phyloP scores from a whole-genome alignment of 1,140 invertebrate genomes.

The Drosophila kohkoa region DNA sequence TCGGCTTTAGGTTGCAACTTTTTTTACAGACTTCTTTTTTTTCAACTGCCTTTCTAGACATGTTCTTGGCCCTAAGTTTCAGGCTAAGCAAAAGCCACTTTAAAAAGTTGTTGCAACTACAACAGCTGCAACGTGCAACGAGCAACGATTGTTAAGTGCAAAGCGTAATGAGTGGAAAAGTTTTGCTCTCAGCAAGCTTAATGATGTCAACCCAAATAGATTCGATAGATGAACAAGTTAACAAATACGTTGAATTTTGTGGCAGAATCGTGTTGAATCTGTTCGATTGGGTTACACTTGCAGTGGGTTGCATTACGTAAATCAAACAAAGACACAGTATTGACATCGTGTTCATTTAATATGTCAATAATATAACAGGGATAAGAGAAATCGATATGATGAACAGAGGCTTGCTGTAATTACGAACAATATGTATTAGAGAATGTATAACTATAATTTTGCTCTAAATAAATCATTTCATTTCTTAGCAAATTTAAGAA shows the following conservation, averaged over 20 bases:
- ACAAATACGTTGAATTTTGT: background rate
- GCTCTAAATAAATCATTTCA: too few species aligned
- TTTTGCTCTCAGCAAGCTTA: constrained; percentile 29
- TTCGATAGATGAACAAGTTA: constrained; percentile 2
- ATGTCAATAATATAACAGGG: too few species aligned
- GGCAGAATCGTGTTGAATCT: constrained; percentile 22
- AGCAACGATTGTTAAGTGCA: constrained; percentile 56
- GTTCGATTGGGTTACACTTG: constrained; percentile 9
- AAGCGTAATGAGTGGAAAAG: constrained; percentile 69
- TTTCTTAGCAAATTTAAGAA: too few species aligned
- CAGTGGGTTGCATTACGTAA: background rate
- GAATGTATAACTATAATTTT: too few species aligned
- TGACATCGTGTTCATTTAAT: too few species aligned
- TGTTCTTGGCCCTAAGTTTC: constrained; percentile 49
- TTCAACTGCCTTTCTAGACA: background rate
- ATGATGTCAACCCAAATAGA: constrained; percentile 19
- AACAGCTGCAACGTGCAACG: constrained; percentile 32
- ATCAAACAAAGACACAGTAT: too few species aligned
- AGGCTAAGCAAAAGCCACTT: constrained; percentile 12
- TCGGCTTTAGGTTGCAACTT: constrained; percentile 40
- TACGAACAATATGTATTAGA: too few species aligned
- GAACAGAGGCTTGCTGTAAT: too few species aligned
- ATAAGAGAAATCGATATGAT: too few species aligned
- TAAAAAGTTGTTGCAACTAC: constrained; percentile 34
- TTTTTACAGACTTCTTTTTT: background rate